phyloP scores from a whole-genome alignment of 2,888 invertebrate species.

The Drosophila atripex region DNA sequence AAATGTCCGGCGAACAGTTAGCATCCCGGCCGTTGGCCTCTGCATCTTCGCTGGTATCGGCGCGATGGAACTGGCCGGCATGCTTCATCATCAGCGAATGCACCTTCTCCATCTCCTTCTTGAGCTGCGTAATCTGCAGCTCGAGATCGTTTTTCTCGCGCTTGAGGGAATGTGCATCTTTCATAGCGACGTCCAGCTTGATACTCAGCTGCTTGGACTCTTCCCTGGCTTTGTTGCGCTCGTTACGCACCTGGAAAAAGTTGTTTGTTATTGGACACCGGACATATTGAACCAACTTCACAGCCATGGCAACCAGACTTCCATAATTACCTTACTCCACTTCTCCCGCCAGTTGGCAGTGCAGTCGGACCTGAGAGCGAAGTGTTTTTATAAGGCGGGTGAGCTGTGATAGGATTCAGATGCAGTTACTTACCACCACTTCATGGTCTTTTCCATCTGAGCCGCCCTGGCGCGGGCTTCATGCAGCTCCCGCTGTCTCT shows the following conservation, averaged over 20 bases:
- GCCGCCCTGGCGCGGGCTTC: slow-evolving; percentile 96
- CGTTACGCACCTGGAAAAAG: slow-evolving; percentile 88
- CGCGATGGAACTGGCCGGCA: slow-evolving; percentile 88
- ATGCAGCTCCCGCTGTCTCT: slow-evolving; percentile 90
- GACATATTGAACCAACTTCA: slow-evolving; percentile 55
- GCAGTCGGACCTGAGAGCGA: slow-evolving; percentile 90
- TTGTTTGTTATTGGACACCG: slow-evolving; percentile 18
- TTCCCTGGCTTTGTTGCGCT: slow-evolving; percentile 96
- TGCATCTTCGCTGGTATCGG: slow-evolving; percentile 82
- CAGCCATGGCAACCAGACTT: slow-evolving; percentile 53
- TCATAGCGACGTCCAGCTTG: slow-evolving; percentile 91
- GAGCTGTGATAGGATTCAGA: neutral
- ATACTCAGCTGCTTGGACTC: slow-evolving; percentile 92
- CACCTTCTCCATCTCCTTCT: slow-evolving; percentile 92
- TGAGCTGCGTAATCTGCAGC: slow-evolving; percentile 89
- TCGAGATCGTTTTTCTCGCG: slow-evolving; percentile 92
- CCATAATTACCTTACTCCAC: slow-evolving; percentile 91
- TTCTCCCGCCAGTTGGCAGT: slow-evolving; percentile 98
- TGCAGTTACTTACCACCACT: slow-evolving; percentile 90
- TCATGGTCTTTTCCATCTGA: slow-evolving; percentile 99
- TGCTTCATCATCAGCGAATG: slow-evolving; percentile 88
- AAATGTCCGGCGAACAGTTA: slow-evolving; percentile 83
- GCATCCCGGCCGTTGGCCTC: slow-evolving; percentile 83
- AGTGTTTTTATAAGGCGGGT: slow-evolving; percentile 15
- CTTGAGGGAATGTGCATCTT: slow-evolving; percentile 90